These are phyloP conservation scores for Nothura maculosa DNA, from an alignment of 2,797 vertebrate species.

Conservation along the genomic window DNA sequence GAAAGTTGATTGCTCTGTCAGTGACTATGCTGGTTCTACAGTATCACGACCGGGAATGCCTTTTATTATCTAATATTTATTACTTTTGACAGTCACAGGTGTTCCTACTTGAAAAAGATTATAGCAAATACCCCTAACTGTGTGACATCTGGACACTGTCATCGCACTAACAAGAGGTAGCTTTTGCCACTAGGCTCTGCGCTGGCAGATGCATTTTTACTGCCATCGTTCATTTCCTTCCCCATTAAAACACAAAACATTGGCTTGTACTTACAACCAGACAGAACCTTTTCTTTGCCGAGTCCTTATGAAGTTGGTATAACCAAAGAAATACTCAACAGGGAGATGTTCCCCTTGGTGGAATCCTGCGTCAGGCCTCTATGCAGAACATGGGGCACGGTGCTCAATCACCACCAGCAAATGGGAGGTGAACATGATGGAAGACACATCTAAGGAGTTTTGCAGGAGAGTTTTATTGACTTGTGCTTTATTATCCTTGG, in stretches of 20 bases:
- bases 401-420: too few species aligned
- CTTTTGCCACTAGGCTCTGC: conserved; percentile 55
- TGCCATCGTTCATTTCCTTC: conserved; percentile 30
- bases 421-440: not conserved
- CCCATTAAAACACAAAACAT: conserved; percentile 53
- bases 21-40: not conserved
- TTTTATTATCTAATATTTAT: conserved; percentile 49
- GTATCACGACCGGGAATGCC: not conserved
- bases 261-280: conserved; percentile 22
- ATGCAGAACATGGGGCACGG: too few species aligned
- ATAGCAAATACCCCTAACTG: conserved; percentile 66
- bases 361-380: not conserved
- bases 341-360: not conserved
- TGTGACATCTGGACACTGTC: conserved; percentile 67
- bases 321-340: not conserved
- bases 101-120: conserved; percentile 48
- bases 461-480: not conserved
- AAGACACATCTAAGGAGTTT: not conserved
- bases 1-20: not conserved
- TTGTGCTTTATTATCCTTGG: not conserved
- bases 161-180: conserved; percentile 49
- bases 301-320: not conserved
- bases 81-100: conserved; percentile 23
- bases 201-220: conserved; percentile 63
- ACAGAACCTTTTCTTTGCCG: not conserved